Conservation (phyloP, 2,797 vertebrate genomes). For the Hylomyscus alleni region DNA sequence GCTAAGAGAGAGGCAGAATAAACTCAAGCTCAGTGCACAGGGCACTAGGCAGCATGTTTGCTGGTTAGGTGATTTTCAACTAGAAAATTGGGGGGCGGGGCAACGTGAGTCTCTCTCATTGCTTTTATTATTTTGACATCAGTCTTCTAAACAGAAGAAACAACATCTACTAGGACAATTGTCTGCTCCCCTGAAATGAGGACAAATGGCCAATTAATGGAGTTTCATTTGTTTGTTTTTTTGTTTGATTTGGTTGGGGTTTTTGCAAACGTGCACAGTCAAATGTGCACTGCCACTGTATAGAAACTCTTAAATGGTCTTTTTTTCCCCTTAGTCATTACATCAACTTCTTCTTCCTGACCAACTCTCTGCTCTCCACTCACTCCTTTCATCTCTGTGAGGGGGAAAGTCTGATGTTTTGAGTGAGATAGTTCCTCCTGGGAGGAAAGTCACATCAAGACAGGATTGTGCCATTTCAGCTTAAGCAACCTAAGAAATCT, state of each 20-base stretch:
- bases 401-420: constrained; percentile 1
- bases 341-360: background rate
- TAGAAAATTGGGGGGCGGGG: constrained; percentile 65
- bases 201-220: constrained; percentile 39
- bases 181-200: constrained; percentile 56
- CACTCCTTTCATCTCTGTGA: background rate
- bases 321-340: background rate
- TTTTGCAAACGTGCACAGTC: background rate
- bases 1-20: constrained; percentile 41
- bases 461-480: background rate
- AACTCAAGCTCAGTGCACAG: background rate
- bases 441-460: constrained; percentile 24
- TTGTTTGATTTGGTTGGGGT: background rate
- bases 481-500: constrained; percentile 57
- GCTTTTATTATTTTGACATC: constrained; percentile 61
- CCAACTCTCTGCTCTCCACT: background rate
- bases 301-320: constrained; percentile 23
- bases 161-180: background rate
- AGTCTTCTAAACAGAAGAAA: constrained; percentile 31
- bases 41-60: background rate
- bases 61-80: constrained; percentile 58
- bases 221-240: background rate
- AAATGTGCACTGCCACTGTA: background rate
- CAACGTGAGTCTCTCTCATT: constrained; percentile 8
- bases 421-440: constrained; percentile 6